These are phyloP conservation scores for Noctua pronuba DNA, from an alignment of 2,888 invertebrate genomes.

Conservation along the genomic window DNA sequence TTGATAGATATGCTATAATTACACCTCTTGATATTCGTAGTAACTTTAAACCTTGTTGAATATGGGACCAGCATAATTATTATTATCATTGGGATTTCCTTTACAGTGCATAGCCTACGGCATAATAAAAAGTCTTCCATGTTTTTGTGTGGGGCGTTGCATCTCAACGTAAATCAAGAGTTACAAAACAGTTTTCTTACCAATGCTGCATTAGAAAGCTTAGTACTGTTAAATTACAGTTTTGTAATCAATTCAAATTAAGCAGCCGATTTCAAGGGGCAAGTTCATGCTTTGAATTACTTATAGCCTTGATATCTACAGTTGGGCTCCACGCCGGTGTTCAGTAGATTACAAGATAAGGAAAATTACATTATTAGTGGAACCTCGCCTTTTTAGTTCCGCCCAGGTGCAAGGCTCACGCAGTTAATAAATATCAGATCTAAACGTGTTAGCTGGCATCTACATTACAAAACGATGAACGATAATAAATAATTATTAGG, in stretches of 20 bases:
- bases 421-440: slow-evolving; percentile 37
- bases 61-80: slow-evolving; percentile 9
- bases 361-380: slow-evolving; percentile 43
- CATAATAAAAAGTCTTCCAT: background rate
- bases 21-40: background rate
- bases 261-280: slow-evolving; percentile 55
- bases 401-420: slow-evolving; percentile 51
- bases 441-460: slow-evolving; percentile 36
- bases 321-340: slow-evolving; percentile 17
- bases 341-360: slow-evolving; percentile 47
- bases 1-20: slow-evolving; percentile 38
- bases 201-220: slow-evolving; percentile 57
- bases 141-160: slow-evolving; percentile 57
- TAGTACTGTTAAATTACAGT: slow-evolving; percentile 44
- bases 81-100: slow-evolving; percentile 20
- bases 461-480: slow-evolving; percentile 40
- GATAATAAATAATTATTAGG: slow-evolving; percentile 48
- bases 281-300: slow-evolving; percentile 59
- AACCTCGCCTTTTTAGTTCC: slow-evolving; percentile 53
- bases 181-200: slow-evolving; percentile 60
- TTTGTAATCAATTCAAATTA: slow-evolving; percentile 60
- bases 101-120: slow-evolving; percentile 8
- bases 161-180: slow-evolving; percentile 52
- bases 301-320: slow-evolving; percentile 49
- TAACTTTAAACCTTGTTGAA: slow-evolving; percentile 6